Conservation (phyloP, 2,888 invertebrate genomes). For the Steinernema carpocapsae region DNA sequence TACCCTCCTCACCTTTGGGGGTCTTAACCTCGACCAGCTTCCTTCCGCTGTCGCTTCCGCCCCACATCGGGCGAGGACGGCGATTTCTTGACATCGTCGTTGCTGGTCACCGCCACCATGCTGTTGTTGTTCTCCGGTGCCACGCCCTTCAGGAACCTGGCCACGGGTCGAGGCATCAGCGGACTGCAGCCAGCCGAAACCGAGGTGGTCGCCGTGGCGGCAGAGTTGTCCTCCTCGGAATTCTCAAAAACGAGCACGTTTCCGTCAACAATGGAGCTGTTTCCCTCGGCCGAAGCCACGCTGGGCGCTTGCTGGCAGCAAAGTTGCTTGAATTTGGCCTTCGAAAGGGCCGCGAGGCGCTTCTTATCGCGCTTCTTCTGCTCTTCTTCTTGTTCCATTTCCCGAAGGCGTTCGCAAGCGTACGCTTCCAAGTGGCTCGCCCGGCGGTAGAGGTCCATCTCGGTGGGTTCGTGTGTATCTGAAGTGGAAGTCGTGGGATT, state of each 20-base stretch:
- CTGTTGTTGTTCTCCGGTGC: conserved; percentile 10
- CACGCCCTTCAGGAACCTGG: neutral
- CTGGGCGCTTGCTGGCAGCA: conserved; percentile 33
- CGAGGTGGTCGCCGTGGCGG: conserved; percentile 13
- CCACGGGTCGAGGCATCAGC: conserved; percentile 9
- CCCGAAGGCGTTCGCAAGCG: conserved; percentile 49
- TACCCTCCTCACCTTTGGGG: conserved; percentile 3
- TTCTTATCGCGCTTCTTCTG: conserved; percentile 44
- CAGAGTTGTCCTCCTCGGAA: neutral
- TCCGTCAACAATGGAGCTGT: conserved; percentile 21
- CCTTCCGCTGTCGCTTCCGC: neutral
- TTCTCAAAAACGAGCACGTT: conserved; percentile 7
- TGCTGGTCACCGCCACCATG: neutral
- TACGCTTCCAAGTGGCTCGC: conserved; percentile 60
- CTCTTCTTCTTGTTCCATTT: conserved; percentile 48
- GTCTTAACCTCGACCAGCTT: conserved; percentile 15
- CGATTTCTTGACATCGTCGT: neutral
- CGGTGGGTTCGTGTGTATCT: conserved; percentile 46
- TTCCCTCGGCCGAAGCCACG: conserved; percentile 30
- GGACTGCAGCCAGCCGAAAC: conserved; percentile 15
- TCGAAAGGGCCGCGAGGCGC: conserved; percentile 28
- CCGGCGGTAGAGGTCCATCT: conserved; percentile 59
- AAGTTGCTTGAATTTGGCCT: conserved; percentile 38
- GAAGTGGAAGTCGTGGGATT: conserved; percentile 23
- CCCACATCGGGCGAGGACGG: conserved; percentile 15